phyloP scores from a whole-genome alignment of 2,797 vertebrate species.

The Amblyopsis hoosieri region DNA sequence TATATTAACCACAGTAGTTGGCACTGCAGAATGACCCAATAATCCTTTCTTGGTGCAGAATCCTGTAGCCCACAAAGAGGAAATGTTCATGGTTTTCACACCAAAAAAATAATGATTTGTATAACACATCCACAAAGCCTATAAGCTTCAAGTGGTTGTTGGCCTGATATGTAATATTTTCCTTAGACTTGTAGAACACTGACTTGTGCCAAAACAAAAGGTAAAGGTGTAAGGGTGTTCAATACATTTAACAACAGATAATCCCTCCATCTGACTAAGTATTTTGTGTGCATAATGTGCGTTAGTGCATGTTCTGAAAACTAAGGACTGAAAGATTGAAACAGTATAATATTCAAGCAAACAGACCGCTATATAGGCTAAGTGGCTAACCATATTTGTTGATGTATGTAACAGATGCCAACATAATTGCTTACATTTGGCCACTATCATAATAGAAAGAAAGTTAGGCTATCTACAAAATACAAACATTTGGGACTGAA shows the following conservation, averaged over 20 bases:
- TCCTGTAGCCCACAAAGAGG: no score
- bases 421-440: no score
- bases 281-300: slow-evolving; percentile 25
- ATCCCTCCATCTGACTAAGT: slow-evolving; percentile 29
- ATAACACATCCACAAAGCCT: slow-evolving; percentile 3
- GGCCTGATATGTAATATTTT: slow-evolving; percentile 1
- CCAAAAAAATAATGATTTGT: background rate
- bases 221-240: background rate
- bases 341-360: no score
- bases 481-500: no score
- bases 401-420: no score
- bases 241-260: slow-evolving; percentile 26
- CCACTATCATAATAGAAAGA: no score
- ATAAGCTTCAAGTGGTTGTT: slow-evolving; percentile 2
- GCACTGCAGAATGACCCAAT: no score
- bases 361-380: no score
- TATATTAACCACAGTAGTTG: no score
- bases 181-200: slow-evolving; percentile 4
- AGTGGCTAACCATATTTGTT: no score
- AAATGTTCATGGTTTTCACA: background rate
- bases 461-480: no score
- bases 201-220: background rate
- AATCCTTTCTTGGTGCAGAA: no score
- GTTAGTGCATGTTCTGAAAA: slow-evolving; percentile 17
- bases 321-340: background rate